phyloP scores from a whole-genome alignment of 92 coral and sea anemone genomes.

The Paramuricea clavata region DNA sequence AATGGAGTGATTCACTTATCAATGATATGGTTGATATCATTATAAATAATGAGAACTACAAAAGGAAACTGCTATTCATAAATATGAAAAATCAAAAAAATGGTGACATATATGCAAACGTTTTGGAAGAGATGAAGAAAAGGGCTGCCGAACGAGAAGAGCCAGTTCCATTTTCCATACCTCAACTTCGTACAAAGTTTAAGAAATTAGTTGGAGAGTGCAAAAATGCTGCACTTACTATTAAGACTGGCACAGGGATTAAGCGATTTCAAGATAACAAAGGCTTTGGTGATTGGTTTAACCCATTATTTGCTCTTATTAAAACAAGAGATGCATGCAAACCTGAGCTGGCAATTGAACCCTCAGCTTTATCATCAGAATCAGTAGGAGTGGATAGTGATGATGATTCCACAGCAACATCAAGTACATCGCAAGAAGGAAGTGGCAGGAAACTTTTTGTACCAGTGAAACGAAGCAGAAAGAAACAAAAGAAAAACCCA shows the following conservation, averaged over 20 bases:
- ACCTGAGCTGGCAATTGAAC: conserved; percentile 63
- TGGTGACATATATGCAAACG: not conserved
- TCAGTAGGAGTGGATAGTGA: not conserved
- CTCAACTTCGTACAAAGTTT: not conserved
- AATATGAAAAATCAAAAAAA: not conserved
- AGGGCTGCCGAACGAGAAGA: not conserved
- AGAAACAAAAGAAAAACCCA: not conserved
- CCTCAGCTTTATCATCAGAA: not conserved
- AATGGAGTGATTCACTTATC: not conserved
- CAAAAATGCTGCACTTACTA: not conserved
- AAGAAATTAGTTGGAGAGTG: not conserved
- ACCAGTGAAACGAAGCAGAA: not conserved
- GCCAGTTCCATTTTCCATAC: not conserved
- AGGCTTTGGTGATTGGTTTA: conserved; percentile 57
- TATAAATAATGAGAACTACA: not conserved
- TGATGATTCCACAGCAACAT: too few relatives aligned
- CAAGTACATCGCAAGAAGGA: not conserved
- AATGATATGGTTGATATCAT: not conserved
- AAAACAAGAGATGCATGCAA: conserved; percentile 64
- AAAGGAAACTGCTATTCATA: not conserved
- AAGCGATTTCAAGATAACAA: conserved; percentile 53
- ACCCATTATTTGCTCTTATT: conserved; percentile 37
- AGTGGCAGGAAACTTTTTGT: not conserved
- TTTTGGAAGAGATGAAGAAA: not conserved
- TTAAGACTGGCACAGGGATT: conserved; percentile 33